A percentile compares a stretch with the other conserved stretches of the same genome.
These are phyloP conservation scores for Adineta ricciae DNA, from an alignment of 2,888 invertebrate genomes.

Conservation along the genomic window DNA sequence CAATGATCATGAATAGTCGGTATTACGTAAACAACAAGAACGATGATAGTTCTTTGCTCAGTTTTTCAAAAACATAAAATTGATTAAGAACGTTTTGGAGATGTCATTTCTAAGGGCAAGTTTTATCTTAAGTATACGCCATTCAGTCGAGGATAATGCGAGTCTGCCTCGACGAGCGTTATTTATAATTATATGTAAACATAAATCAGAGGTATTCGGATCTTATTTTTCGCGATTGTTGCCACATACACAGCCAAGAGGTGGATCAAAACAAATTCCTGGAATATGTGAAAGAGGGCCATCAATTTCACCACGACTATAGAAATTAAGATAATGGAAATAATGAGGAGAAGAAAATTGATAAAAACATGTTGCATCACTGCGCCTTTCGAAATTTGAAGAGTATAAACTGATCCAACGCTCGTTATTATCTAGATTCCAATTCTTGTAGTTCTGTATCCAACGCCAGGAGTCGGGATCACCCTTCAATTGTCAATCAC, in stretches of 20 bases:
- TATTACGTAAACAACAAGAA: no score
- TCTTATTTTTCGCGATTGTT: background rate
- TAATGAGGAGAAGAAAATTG: background rate
- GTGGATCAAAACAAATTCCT: background rate
- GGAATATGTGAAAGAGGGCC: background rate
- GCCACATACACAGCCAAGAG: background rate
- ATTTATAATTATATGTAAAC: no score
- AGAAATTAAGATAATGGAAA: constrained; percentile 5
- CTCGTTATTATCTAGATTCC: background rate
- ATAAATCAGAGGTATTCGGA: no score
- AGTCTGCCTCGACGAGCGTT: no score
- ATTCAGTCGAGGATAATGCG: no score
- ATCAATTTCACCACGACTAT: background rate
- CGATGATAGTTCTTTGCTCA: no score
- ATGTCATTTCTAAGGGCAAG: no score
- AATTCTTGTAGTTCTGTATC: background rate
- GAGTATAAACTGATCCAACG: background rate
- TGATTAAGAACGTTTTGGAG: no score
- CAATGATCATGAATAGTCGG: no score
- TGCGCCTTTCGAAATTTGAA: background rate
- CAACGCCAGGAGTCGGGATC: background rate
- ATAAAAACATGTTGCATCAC: background rate
- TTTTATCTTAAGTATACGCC: no score
- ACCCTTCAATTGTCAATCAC: background rate
- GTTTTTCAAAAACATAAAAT: no score